Base-by-base conservation (phyloP, 2,888 invertebrate species). In the Torymus tubicola region DNA sequence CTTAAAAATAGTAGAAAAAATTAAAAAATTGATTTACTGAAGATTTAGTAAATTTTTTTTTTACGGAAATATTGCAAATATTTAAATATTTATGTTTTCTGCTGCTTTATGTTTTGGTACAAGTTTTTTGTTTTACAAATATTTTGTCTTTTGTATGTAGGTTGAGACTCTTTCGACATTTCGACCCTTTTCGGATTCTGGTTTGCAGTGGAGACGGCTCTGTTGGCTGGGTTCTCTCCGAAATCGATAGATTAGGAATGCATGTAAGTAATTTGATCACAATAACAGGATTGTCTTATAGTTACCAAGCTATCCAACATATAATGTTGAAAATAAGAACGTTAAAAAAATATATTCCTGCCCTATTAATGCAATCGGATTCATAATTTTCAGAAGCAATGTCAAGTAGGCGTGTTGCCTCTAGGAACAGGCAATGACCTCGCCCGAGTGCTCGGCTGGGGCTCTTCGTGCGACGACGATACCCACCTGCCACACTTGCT, bases 191-290 rank as follows among this genome's bases (percentile, higher is more conserved):
- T 91, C 95, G 99, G 86, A 97, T 99, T 88, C 93, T 99, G 84
- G 97, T 99, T 81, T 99, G 99, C 93, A 98, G 98, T 67, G 99
- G 99, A 0, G 99, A 99, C 91, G 99, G 99, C 21, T 98, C 98
- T 55, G 98, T 99, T 11, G 98, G 99, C 74, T 99, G 99, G 99
- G 99, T 99, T 82, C 93, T 99, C 83, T 96, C 97, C 84, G 98
- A 99, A 91, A 96, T 99, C 85, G 99, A 99, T 92, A 95, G 96
- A 87, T 93, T 99, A 85, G 96, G 96, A 89, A 96, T 99, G 95
- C 97, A 98, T 92, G 98, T 98, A 92, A 94, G 96, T 93, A 87
- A 82, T 81, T 65, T 42, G 21, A 31, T 53, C 63, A 0, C 8
- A 42, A 42, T 5, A 4, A 8, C 8, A 8, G 42, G 8, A 42